phyloP scores from a whole-genome alignment of 2,113 vertebrate genomes.

The Sphaerodactylus townsendi region DNA sequence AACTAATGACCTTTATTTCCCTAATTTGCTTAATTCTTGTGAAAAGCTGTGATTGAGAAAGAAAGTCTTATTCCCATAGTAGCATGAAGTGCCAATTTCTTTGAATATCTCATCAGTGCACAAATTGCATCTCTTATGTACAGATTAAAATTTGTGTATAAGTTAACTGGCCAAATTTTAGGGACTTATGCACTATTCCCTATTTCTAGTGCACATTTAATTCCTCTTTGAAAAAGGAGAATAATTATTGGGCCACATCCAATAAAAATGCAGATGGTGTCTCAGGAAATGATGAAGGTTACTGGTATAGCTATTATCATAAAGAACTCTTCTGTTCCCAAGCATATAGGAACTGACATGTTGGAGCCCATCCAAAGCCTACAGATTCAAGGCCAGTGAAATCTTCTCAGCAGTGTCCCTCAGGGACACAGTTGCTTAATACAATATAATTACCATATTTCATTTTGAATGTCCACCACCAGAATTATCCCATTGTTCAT shows the following conservation, averaged over 20 bases:
- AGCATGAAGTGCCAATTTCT: slow-evolving; percentile 58
- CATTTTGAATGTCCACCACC: neutral
- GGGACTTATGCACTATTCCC: slow-evolving; percentile 18
- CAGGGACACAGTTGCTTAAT: neutral
- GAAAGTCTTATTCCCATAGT: slow-evolving; percentile 56
- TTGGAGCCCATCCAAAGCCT: neutral
- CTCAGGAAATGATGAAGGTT: slow-evolving; percentile 26
- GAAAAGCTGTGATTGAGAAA: slow-evolving; percentile 43
- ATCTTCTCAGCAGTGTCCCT: neutral
- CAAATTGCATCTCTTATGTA: neutral
- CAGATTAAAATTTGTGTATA: slow-evolving; percentile 40
- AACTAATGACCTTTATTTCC: slow-evolving; percentile 47
- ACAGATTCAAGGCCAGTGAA: neutral
- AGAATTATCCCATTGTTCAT: neutral
- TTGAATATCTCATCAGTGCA: slow-evolving; percentile 40
- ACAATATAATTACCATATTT: neutral
- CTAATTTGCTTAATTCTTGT: slow-evolving; percentile 54
- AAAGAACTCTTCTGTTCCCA: neutral
- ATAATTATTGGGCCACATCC: neutral
- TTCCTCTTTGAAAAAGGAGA: neutral
- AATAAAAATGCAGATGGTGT: slow-evolving; percentile 25
- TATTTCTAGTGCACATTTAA: neutral
- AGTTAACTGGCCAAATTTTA: slow-evolving; percentile 28
- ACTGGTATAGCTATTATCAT: neutral
- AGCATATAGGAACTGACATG: neutral